Conservation (phyloP, 2,888 invertebrate species). For the Exocentrus adspersus region DNA sequence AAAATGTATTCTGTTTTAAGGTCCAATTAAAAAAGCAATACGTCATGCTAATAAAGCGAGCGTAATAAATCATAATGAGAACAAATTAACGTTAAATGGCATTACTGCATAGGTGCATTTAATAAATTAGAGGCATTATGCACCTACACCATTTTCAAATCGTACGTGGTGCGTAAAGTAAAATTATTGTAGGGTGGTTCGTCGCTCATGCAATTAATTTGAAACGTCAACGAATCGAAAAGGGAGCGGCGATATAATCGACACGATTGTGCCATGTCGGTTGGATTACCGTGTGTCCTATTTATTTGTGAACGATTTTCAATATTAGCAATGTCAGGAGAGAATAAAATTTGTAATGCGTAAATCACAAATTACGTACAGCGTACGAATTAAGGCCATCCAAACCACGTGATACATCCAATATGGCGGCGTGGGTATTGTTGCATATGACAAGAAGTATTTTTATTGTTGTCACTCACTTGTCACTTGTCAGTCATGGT, state of each 20-base stretch:
- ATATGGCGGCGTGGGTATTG: no score
- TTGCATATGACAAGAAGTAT: no score
- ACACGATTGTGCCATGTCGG: slow-evolving; percentile 12
- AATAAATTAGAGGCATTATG: slow-evolving; percentile 19
- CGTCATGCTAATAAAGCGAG: slow-evolving; percentile 10
- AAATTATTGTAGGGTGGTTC: slow-evolving; percentile 26
- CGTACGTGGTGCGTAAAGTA: slow-evolving; percentile 18
- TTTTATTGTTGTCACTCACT: no score
- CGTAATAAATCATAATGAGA: slow-evolving; percentile 17
- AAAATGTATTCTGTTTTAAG: slow-evolving; percentile 4
- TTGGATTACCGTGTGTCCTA: neutral
- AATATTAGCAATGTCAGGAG: no score
- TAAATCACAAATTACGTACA: no score
- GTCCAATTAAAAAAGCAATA: slow-evolving; percentile 6
- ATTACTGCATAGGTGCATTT: slow-evolving; percentile 14
- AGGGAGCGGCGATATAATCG: slow-evolving; percentile 28
- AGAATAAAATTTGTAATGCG: no score
- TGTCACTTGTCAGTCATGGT: no score
- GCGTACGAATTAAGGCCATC: no score
- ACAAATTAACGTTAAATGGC: slow-evolving; percentile 19
- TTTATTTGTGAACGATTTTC: no score
- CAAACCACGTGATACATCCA: no score
- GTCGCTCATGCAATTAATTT: slow-evolving; percentile 22
- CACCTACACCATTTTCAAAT: slow-evolving; percentile 23
- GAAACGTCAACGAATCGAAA: slow-evolving; percentile 21